Evolutionary conservation across 2,888 invertebrate species (phyloP), one percentile per base, ranked within the genome.

Genomic region (Ypsolopha sequella): DNA sequence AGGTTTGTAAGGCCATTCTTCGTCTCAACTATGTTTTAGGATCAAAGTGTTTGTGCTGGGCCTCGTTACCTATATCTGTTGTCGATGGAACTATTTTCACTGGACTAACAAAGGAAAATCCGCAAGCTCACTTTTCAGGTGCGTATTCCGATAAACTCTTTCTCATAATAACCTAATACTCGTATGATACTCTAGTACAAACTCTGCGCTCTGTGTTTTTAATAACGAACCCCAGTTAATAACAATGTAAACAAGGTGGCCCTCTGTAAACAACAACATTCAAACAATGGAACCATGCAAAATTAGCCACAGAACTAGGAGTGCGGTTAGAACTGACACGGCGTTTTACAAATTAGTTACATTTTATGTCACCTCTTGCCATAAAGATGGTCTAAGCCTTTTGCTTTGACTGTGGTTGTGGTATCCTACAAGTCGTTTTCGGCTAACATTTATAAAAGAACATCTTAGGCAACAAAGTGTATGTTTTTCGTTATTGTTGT

Each of bases 161-260:
- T 24, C 2, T 24, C 24, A 24, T 24, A 24, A 24, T 43, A 43
- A 14, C 43, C 43, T 43, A 43, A 43, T 14, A 43, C 48, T 14
- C 36, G 41, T 9, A 43, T 24, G 36, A 14, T 36, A 11, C 38
- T 39, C 41, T 45, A 33, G 36, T 36, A 13, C 35, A 9, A 41
- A 38, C 45, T 38, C 38, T 44, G 39, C 24, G 24, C 50, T 48
- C 48, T 44, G 51, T 48, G 44, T 72, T 73, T 76, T 72, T 75
- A 74, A 70, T 73, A 75, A 74, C 70, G 71, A 70, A 70, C 65
- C 70, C 75, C 62, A 68, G 74, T 70, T 72, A 74, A 76, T 74
- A 71, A 66, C 66, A 65, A 67, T 60, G 65, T 68, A 72, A 70
- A 77, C 70, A 69, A 50, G 53, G 55, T 60, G 57, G 58, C 59